phyloP scores from a whole-genome alignment of 2,797 vertebrate genomes.

The Platalea minor region DNA sequence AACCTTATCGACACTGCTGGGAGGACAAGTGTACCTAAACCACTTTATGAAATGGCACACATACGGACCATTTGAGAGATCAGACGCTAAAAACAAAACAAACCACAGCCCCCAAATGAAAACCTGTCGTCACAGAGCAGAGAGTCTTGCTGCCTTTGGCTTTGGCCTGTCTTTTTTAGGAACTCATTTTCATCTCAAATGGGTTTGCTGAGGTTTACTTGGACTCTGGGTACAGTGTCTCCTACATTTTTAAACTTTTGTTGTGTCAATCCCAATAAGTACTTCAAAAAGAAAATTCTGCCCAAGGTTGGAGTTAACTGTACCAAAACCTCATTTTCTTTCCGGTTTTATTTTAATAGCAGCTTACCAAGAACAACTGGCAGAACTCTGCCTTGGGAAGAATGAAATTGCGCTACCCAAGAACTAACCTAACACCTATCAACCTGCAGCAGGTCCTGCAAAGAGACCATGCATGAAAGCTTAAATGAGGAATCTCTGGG shows the following conservation, averaged over 20 bases:
- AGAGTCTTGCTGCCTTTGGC: not conserved
- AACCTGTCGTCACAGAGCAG: not conserved
- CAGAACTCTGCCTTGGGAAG: not conserved
- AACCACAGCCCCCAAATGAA: not conserved
- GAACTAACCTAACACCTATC: not conserved
- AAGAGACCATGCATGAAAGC: not conserved
- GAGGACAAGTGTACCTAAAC: not conserved
- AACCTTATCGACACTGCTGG: not conserved
- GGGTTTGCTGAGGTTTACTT: not conserved
- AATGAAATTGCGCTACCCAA: not conserved
- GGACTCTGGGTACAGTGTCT: not conserved
- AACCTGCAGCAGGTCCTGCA: not conserved
- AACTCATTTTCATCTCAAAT: not conserved
- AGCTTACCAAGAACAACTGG: not conserved
- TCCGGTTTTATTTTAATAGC: not conserved
- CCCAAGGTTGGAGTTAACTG: not conserved
- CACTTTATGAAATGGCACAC: not conserved
- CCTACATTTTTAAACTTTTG: not conserved
- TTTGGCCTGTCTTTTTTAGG: not conserved
- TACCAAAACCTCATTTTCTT: not conserved
- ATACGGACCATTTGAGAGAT: not conserved
- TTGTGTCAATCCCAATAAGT: not conserved
- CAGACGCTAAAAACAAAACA: not conserved
- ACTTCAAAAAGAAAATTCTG: not conserved
- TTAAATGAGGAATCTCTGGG: not conserved